Evolutionary conservation across 1,140 invertebrate genomes (phyloP).

Genomic region (Ceratosolen fusciceps): DNA sequence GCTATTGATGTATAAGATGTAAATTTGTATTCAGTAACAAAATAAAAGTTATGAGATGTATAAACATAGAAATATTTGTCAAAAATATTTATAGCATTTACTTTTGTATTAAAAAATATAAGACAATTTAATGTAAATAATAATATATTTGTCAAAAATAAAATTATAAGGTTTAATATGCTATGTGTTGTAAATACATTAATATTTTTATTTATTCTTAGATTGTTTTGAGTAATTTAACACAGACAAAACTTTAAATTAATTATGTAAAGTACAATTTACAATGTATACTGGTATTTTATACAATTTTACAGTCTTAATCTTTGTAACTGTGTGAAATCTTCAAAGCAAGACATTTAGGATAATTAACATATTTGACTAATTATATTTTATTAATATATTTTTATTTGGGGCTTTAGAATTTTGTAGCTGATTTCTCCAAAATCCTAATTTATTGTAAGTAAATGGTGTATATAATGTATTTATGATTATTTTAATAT

Average conservation of each 20-base stretch:
- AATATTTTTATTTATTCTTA: background rate
- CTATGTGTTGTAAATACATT: background rate
- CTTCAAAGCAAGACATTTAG: background rate
- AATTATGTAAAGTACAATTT: too few species aligned
- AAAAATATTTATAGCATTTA: background rate
- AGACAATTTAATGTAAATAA: background rate
- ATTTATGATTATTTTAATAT: too few species aligned
- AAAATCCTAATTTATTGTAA: slow-evolving; percentile 6
- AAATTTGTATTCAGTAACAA: background rate
- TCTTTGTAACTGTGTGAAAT: background rate
- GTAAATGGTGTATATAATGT: background rate
- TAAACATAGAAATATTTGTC: background rate
- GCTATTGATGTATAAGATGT: background rate
- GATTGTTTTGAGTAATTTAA: background rate
- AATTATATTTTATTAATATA: background rate
- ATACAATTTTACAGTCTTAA: background rate
- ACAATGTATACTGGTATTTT: background rate
- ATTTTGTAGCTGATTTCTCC: background rate
- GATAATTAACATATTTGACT: background rate
- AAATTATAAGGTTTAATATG: background rate
- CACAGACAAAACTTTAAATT: background rate
- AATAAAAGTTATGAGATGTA: background rate
- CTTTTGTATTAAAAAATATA: background rate
- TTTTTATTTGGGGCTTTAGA: slow-evolving; percentile 1
- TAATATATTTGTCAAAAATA: background rate